These are phyloP conservation scores for Sternarchorhynchus goeldii DNA, from an alignment of 2,797 vertebrate species.

Conservation along the genomic window DNA sequence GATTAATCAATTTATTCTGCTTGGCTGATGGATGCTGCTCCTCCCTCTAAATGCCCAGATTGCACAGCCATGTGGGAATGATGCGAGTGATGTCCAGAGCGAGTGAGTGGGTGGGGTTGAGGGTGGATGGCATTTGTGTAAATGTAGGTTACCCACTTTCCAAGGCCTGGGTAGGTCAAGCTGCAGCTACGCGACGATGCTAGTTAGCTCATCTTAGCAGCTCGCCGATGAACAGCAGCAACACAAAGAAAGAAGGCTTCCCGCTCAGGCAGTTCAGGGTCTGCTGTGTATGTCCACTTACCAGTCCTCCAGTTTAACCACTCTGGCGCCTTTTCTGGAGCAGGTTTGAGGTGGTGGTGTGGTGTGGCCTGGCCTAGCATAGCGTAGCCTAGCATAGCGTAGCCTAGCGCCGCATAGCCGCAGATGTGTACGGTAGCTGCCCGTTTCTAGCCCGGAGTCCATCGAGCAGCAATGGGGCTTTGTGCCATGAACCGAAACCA, in stretches of 20 bases:
- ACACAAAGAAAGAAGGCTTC: slow-evolving; percentile 51
- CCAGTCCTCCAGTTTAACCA: too few species aligned
- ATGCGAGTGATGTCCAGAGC: background rate
- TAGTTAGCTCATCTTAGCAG: slow-evolving; percentile 41
- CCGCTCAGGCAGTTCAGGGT: slow-evolving; percentile 36
- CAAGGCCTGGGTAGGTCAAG: slow-evolving; percentile 38
- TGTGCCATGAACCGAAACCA: slow-evolving; percentile 52
- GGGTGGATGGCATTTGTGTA: slow-evolving; percentile 56
- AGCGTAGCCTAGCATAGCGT: slow-evolving; percentile 17
- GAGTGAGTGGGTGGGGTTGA: background rate
- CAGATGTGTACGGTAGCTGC: slow-evolving; percentile 22
- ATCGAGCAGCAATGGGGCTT: slow-evolving; percentile 56
- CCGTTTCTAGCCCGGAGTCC: background rate
- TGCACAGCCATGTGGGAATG: background rate
- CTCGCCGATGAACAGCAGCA: slow-evolving; percentile 52
- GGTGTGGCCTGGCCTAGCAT: background rate
- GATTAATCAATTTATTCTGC: too few species aligned
- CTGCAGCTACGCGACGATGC: slow-evolving; percentile 12
- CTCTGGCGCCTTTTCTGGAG: too few species aligned
- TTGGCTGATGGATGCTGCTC: too few species aligned
- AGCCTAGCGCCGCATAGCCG: background rate
- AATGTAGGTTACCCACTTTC: slow-evolving; percentile 67
- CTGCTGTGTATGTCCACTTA: background rate
- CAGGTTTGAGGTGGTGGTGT: too few species aligned
- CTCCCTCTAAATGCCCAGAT: too few species aligned